phyloP scores from a whole-genome alignment of 2,113 vertebrate species.

The Microtus oregoni region DNA sequence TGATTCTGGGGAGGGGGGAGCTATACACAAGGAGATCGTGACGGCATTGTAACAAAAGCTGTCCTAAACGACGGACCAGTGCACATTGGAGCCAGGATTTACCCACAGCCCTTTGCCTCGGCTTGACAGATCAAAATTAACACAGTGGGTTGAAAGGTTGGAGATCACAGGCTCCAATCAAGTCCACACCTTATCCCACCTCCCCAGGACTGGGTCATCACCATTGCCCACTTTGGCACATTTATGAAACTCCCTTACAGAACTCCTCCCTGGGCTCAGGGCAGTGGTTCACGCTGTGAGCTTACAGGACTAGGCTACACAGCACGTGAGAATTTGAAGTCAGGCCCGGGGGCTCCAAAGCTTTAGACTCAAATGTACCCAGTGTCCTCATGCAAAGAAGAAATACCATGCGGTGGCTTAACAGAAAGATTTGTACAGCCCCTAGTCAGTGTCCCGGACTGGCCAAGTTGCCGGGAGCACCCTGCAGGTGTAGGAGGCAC shows the following conservation, averaged over 20 bases:
- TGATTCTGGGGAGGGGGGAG: not conserved
- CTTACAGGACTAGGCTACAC: not conserved
- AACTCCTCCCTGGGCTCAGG: not conserved
- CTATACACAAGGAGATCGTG: not conserved
- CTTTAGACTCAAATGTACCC: not conserved
- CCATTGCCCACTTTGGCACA: not conserved
- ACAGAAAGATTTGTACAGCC: not conserved
- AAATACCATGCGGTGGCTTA: not conserved
- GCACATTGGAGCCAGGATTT: not conserved
- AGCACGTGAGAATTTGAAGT: not conserved
- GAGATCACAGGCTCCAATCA: no score
- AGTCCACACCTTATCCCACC: not conserved
- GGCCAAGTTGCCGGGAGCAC: not conserved
- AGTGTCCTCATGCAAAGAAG: not conserved
- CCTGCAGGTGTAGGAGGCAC: not conserved
- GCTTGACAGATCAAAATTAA: not conserved
- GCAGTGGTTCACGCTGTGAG: not conserved
- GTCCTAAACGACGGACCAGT: not conserved
- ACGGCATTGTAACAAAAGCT: not conserved
- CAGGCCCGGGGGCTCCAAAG: not conserved
- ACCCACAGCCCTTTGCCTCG: not conserved
- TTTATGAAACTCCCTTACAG: not conserved
- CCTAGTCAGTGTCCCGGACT: not conserved
- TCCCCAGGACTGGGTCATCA: not conserved
- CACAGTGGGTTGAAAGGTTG: no score